Base-by-base conservation (phyloP, 2,888 invertebrate species). In the Marasmarcha lunaedactyla region DNA sequence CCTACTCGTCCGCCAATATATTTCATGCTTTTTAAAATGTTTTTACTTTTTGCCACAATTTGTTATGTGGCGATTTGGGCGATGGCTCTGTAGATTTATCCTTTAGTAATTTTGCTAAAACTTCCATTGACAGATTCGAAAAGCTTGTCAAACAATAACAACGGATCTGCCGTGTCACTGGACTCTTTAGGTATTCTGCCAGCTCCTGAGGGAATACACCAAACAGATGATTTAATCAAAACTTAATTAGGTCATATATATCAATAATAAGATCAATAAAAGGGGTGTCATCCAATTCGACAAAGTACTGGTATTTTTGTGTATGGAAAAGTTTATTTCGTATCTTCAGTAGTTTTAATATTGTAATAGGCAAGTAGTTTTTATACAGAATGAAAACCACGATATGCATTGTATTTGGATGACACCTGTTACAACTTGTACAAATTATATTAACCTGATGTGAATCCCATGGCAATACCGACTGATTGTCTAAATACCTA, bases 401-500 rank as follows among this genome's bases (percentile, higher is more conserved):
- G 7, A 20, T 20, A 20, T 20, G 7, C 20, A 20, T 20, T 20
- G 20, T 5, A 20, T 20, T 20, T 20, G 20, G 20, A 20, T 20
- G 20, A 20, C 4, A 20, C 20, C 20, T 20, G 20, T 5, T 20
- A 20, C 7, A 20, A 20, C 4, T 30, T 30, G 4, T 9, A 15
- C 15, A 36, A 37, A 33, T 20, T 37, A 25, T 36, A 14, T 34
- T 33, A 15, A 41, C 47, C 41, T 36, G 43, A 35, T 35, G 41
- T 37, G 9, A 38, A 44, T 36, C 45, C 20, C 20, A 20, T 20
- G 20, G 20, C 20, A 20, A 20, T 20, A 20, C 20, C 20, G 20
- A 20, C 7, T 20, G 20, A 20, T 20, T 20, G 20, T 3, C 20
- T 20, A 5, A 20, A 20, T 20, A 20, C 20, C 20, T 20, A 7